Evolutionary conservation across 2,888 invertebrate species (phyloP), one percentile per base, ranked within the genome.

Genomic region (Andrena haemorrhoa): DNA sequence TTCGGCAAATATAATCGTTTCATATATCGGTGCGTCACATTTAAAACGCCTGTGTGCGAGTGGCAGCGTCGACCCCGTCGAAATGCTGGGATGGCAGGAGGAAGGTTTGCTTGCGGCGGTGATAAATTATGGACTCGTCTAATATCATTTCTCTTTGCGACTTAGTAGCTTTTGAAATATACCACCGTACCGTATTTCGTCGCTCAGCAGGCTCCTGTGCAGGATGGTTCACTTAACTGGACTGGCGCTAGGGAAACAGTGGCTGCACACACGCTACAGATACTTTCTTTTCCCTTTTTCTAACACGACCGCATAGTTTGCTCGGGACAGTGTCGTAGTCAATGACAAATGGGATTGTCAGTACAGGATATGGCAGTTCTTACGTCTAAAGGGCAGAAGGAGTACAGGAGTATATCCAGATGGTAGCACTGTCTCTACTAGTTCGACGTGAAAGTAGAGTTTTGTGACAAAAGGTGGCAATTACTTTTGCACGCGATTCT

Each of bases 71-170:
- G 56, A n/a, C 58, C n/a, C 47, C 49, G 61, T 20, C 53, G 75
- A 75, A 75, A 75, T 10, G 33, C 33, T 10, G 4, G 6, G 12
- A 0, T n/a, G 8, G 20, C 35, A 26, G 35, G 29, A 41, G 12
- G n/a, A 33, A 41, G 66, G 71, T 68, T 68, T 53, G 79, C 77
- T 80, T 68, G 66, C 68, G 79, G 66, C 79, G 72, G 77, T 72
- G 77, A 80, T 77, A 68, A 80, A 80, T 80, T 77, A 80, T 72
- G 66, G 68, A 80, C 60, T 77, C 72, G 66, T 77, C 68, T 68
- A 72, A 63, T 80, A 80, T 78, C 77, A 72, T 72, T 77, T 72
- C 68, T 72, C 63, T 49, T 61, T 47, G 71, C 72, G 71, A 68
- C 71, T 72, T 77, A 77, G 66, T 56, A 72, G 77, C 72, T 80